These are phyloP conservation scores for Allygus modestus DNA, from an alignment of 2,888 invertebrate genomes.

Conservation along the genomic window DNA sequence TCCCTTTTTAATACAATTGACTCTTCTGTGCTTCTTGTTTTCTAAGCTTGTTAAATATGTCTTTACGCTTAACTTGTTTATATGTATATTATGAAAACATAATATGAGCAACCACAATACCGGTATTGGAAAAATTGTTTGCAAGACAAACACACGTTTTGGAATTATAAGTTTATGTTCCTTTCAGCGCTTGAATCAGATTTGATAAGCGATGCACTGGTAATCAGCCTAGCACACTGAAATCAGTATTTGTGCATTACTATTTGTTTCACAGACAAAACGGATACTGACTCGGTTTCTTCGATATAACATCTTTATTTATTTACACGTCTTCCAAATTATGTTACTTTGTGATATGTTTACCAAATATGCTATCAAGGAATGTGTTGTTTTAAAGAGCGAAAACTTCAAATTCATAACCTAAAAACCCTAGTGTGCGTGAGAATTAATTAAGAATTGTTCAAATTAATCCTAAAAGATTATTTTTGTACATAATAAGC, in stretches of 20 bases:
- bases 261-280: neutral
- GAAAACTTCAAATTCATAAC: conserved; percentile 3
- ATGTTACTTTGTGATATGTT: conserved; percentile 56
- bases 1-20: neutral
- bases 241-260: neutral
- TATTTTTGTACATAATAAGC: conserved; percentile 51
- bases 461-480: conserved; percentile 46
- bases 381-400: conserved; percentile 13
- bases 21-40: conserved; percentile 8
- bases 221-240: neutral
- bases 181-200: neutral
- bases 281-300: no score
- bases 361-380: conserved; percentile 45
- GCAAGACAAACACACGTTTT: neutral
- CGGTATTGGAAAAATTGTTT: neutral
- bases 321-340: conserved; percentile 55
- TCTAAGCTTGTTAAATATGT: conserved; percentile 22
- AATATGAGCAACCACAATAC: neutral
- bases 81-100: conserved; percentile 3
- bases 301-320: conserved; percentile 1
- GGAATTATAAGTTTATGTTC: neutral
- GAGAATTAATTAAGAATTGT: conserved; percentile 17
- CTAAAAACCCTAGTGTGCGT: neutral
- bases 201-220: neutral
- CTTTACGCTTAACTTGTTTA: conserved; percentile 21